Evolutionary conservation across 2,113 vertebrate genomes (phyloP).

Genomic region (Psammodynastes pulverulentus): DNA sequence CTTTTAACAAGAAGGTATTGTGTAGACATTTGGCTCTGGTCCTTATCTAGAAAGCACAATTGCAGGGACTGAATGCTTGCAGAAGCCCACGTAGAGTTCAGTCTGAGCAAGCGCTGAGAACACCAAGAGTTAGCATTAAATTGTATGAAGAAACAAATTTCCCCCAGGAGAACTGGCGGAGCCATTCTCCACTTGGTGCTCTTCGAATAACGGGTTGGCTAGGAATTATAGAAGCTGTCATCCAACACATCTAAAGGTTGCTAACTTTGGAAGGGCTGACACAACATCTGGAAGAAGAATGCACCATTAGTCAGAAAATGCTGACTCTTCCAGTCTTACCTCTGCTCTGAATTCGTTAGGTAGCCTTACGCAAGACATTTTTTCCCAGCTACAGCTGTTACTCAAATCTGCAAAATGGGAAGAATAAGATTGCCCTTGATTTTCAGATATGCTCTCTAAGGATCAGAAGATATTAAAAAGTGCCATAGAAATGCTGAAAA

Average conservation of each 20-base stretch:
- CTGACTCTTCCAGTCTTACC: not conserved
- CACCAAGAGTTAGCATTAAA: not conserved
- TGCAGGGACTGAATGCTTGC: not conserved
- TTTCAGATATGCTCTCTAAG: not conserved
- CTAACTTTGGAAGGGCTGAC: not conserved
- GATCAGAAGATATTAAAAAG: not conserved
- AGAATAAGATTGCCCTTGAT: not conserved
- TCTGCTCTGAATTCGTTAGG: not conserved
- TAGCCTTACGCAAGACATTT: not conserved
- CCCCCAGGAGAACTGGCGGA: too few relatives aligned
- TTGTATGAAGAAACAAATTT: not conserved
- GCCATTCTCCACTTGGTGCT: not conserved
- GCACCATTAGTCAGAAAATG: not conserved
- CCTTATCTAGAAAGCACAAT: too few relatives aligned
- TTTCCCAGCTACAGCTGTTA: not conserved
- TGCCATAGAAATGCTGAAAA: not conserved
- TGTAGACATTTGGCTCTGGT: not conserved
- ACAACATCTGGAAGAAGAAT: not conserved
- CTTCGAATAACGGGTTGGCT: not conserved
- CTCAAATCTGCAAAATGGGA: not conserved
- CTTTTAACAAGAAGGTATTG: not conserved
- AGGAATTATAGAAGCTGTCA: not conserved
- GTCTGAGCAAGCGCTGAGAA: not conserved
- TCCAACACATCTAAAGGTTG: not conserved
- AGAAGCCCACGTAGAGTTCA: not conserved